Conservation (phyloP, 2,888 invertebrate genomes). For the Gastracanthus pulcherrimus region DNA sequence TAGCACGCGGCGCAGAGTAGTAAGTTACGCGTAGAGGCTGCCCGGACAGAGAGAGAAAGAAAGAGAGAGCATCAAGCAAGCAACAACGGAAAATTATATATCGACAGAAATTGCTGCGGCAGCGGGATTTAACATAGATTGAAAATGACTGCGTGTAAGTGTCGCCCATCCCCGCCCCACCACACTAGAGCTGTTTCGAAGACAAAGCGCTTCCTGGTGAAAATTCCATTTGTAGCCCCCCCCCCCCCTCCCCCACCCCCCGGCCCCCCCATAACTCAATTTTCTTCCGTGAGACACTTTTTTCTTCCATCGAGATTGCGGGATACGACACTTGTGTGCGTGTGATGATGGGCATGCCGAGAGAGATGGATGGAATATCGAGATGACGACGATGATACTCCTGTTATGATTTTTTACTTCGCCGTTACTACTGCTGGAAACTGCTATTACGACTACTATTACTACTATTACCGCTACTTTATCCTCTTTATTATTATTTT, state of each 20-base stretch:
- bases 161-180: no score
- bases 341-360: not conserved
- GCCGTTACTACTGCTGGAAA: constrained; percentile 21
- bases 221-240: no score
- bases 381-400: not conserved
- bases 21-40: constrained; percentile 54
- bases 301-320: constrained; percentile 48
- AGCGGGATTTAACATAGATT: not conserved
- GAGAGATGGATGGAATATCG: not conserved
- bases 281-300: constrained; percentile 34
- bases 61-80: constrained; percentile 17
- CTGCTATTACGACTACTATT: constrained; percentile 28
- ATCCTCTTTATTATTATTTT: constrained; percentile 39
- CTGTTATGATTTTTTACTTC: constrained; percentile 44
- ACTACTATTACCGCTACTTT: constrained; percentile 35
- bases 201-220: constrained; percentile 61
- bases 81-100: not conserved
- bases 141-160: constrained; percentile 63
- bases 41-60: constrained; percentile 15
- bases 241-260: no score
- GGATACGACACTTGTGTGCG: not conserved
- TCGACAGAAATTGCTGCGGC: constrained; percentile 59
- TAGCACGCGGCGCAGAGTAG: constrained; percentile 53
- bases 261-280: constrained; percentile 28
- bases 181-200: constrained; percentile 72